A percentile compares a stretch with the other conserved stretches of the same genome.
Conservation (phyloP, 1,140 invertebrate genomes). For the Orius insidiosus region DNA sequence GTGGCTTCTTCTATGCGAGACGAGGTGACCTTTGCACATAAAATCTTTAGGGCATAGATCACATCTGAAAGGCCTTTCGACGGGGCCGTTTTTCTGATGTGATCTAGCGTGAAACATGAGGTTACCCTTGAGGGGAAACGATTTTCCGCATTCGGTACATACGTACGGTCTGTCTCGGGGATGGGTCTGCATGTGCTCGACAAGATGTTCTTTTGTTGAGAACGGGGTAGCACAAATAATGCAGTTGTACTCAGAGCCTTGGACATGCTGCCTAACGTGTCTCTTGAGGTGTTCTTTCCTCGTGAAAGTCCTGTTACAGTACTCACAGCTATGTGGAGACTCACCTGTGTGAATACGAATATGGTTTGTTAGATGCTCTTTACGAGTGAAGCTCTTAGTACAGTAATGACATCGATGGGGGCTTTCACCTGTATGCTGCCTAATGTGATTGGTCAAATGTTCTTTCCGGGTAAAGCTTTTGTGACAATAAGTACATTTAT, state of each 20-base stretch:
- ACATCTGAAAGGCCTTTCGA: slow-evolving; percentile 82
- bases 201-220: slow-evolving; percentile 67
- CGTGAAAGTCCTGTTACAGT: slow-evolving; percentile 65
- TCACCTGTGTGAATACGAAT: slow-evolving; percentile 60
- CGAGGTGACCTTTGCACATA: slow-evolving; percentile 82
- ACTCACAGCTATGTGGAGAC: slow-evolving; percentile 62
- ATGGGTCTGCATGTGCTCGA: slow-evolving; percentile 65
- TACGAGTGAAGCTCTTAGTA: slow-evolving; percentile 65
- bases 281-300: slow-evolving; percentile 65
- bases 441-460: slow-evolving; percentile 43
- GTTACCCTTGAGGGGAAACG: slow-evolving; percentile 24
- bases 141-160: slow-evolving; percentile 23
- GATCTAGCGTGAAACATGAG: slow-evolving; percentile 64
- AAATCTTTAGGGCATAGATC: slow-evolving; percentile 95
- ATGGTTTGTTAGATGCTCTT: slow-evolving; percentile 82
- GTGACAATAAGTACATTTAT: slow-evolving; percentile 34
- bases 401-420: slow-evolving; percentile 44
- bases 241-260: slow-evolving; percentile 72
- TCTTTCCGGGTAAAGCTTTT: slow-evolving; percentile 48
- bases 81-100: slow-evolving; percentile 68
- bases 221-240: slow-evolving; percentile 74
- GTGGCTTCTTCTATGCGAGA: slow-evolving; percentile 75
- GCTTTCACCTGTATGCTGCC: slow-evolving; percentile 55
- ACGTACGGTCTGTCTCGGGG: slow-evolving; percentile 47
- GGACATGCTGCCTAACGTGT: slow-evolving; percentile 74